Evolutionary conservation across 2,113 vertebrate species (phyloP).

Genomic region (Tupaia chinensis): DNA sequence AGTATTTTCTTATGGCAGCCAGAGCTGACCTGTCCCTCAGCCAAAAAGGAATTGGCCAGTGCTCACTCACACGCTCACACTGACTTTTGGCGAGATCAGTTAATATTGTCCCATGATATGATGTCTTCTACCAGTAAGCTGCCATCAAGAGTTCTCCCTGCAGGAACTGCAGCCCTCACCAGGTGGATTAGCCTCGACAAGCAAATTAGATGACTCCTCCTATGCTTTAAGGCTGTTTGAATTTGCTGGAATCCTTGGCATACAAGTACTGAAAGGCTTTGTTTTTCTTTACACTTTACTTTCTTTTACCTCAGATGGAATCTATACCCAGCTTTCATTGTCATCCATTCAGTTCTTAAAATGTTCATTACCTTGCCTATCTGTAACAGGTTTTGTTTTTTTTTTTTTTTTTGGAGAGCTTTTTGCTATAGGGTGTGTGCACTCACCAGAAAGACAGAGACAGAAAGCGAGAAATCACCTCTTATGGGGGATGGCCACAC

Average conservation of each 20-base stretch:
- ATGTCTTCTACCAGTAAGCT: background rate
- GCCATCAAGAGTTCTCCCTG: background rate
- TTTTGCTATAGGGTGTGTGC: too few species aligned
- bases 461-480: too few species aligned
- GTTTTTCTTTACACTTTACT: slow-evolving; percentile 8
- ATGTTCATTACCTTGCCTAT: background rate
- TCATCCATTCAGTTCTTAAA: background rate
- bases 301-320: slow-evolving; percentile 36
- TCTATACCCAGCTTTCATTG: background rate
- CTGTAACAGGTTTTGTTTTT: background rate
- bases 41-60: background rate
- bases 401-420: background rate
- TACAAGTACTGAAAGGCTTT: background rate
- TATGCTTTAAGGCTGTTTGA: slow-evolving; percentile 24
- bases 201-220: background rate
- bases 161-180: background rate
- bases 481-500: too few species aligned
- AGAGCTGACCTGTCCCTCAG: background rate
- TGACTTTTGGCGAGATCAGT: background rate
- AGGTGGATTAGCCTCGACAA: background rate
- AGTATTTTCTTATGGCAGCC: background rate
- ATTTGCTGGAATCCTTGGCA: slow-evolving; percentile 42
- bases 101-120: background rate
- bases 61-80: background rate
- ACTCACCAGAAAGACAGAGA: too few species aligned